Conservation (phyloP, 92 coral and sea anemone genomes). For the Plumapathes pennacea region DNA sequence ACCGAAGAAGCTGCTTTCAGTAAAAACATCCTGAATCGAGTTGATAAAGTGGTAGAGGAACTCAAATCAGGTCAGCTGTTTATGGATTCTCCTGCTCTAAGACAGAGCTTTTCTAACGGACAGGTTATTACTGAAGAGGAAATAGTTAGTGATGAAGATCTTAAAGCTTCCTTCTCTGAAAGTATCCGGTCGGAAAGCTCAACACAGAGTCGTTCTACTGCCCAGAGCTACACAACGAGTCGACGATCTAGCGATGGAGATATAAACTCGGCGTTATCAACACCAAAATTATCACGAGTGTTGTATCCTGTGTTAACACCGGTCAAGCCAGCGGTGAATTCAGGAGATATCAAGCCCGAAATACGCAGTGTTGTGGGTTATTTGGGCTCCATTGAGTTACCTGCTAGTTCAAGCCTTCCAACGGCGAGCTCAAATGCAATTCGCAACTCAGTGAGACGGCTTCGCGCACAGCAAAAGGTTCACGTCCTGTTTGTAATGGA, state of each 20-base stretch:
- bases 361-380: conserved; percentile 78
- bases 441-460: conserved; percentile 84
- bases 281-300: conserved; percentile 35
- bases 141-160: conserved; percentile 90
- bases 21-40: conserved; percentile 71
- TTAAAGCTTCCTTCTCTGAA: conserved; percentile 79
- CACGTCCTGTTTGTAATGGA: conserved; percentile 75
- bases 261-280: conserved; percentile 19
- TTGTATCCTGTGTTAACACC: conserved; percentile 58
- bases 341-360: conserved; percentile 33
- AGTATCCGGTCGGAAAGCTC: conserved; percentile 64
- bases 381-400: conserved; percentile 92
- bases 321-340: conserved; percentile 16
- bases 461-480: conserved; percentile 76
- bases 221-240: conserved; percentile 38
- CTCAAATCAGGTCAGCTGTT: conserved; percentile 70
- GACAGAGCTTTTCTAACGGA: conserved; percentile 47
- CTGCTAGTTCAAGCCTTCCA: conserved; percentile 69
- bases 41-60: conserved; percentile 93
- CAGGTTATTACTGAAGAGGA: conserved; percentile 67
- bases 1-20: conserved; percentile 43
- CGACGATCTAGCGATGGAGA: conserved; percentile 62
- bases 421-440: conserved; percentile 75
- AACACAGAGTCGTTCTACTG: conserved; percentile 48
- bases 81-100: conserved; percentile 45